These are phyloP conservation scores for Pterocles gutturalis DNA, from an alignment of 2,113 vertebrate species.

Conservation along the genomic window DNA sequence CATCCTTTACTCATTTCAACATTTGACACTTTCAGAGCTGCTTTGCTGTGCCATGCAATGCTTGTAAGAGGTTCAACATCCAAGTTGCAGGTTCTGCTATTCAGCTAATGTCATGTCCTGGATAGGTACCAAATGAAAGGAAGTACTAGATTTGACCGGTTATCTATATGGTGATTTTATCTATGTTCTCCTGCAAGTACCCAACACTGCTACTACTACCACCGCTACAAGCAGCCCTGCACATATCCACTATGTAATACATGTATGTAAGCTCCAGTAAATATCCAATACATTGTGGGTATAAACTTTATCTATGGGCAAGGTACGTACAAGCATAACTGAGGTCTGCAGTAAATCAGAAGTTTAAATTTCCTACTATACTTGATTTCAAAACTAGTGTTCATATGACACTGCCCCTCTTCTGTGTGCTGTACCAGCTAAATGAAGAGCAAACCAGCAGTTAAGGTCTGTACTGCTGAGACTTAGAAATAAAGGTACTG, in stretches of 20 bases:
- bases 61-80: not conserved
- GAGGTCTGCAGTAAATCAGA: not conserved
- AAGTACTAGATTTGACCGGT: not conserved
- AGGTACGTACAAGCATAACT: not conserved
- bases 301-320: not conserved
- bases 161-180: not conserved
- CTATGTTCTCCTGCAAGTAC: not conserved
- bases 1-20: not conserved
- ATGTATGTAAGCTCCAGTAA: not conserved
- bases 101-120: not conserved
- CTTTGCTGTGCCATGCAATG: conserved; percentile 40
- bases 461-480: not conserved
- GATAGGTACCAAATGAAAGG: not conserved
- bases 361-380: not conserved
- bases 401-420: not conserved
- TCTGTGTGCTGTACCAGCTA: not conserved
- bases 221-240: not conserved
- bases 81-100: not conserved
- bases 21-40: not conserved
- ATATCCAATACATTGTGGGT: not conserved
- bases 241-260: not conserved
- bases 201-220: not conserved
- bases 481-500: not conserved
- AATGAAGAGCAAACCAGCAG: not conserved
- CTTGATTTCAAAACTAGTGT: not conserved